Percentiles rank a stretch among this genome's conserved stretches.
These are phyloP conservation scores for Drosophila takahashii DNA, from an alignment of 1,140 invertebrate species.

Conservation along the genomic window DNA sequence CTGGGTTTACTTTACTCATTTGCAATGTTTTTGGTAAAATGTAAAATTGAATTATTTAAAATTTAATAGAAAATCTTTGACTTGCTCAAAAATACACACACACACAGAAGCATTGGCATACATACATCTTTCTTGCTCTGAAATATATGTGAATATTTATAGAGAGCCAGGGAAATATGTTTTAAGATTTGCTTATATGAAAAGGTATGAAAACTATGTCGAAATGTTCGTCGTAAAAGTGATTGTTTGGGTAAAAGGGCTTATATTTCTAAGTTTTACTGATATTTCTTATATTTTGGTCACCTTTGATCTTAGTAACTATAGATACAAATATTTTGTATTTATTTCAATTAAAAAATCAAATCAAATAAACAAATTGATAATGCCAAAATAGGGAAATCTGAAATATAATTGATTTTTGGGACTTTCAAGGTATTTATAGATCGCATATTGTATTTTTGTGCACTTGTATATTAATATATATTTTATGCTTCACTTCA, in stretches of 20 bases:
- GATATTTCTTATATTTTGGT: background rate
- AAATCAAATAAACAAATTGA: background rate
- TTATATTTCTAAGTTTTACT: background rate
- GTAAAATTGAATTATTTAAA: conserved; percentile 83
- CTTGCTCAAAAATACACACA: conserved; percentile 68
- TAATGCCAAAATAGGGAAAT: background rate
- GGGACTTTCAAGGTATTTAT: conserved; percentile 5
- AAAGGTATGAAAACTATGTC: conserved; percentile 17
- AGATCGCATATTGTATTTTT: conserved; percentile 14
- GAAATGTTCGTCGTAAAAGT: conserved; percentile 9
- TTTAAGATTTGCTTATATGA: background rate
- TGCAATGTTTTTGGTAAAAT: conserved; percentile 81
- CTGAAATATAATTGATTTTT: background rate
- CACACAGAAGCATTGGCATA: conserved; percentile 20
- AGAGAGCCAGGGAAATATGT: conserved; percentile 29
- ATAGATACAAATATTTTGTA: no score
- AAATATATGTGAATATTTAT: conserved; percentile 35
- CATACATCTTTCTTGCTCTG: conserved; percentile 4
- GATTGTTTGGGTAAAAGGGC: background rate
- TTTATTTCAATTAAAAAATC: no score
- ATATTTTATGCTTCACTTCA: conserved; percentile 77
- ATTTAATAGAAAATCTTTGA: conserved; percentile 83
- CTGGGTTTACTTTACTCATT: conserved; percentile 79
- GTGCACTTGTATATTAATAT: conserved; percentile 60
- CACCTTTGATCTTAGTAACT: no score